A percentile compares a stretch with the other conserved stretches of the same genome.
These are phyloP conservation scores for Heliconius eleuchia DNA, from an alignment of 1,140 invertebrate species.

Conservation along the genomic window DNA sequence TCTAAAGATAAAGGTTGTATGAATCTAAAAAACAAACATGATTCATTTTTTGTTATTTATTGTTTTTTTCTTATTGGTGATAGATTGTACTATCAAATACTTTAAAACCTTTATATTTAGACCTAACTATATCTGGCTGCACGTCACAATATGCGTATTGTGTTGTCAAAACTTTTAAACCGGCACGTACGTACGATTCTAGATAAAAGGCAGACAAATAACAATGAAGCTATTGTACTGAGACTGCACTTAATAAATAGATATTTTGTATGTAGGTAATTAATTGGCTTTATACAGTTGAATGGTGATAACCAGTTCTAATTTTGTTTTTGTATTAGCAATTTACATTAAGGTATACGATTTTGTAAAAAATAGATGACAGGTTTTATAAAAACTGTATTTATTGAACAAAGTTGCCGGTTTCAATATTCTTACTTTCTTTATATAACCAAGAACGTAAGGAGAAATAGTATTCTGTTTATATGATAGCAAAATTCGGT, in stretches of 20 bases:
- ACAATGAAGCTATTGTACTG: conserved; percentile 26
- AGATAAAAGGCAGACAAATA: conserved; percentile 24
- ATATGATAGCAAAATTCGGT: too few species aligned
- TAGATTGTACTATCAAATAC: not conserved
- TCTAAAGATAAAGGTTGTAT: too few species aligned
- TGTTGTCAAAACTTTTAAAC: conserved; percentile 23
- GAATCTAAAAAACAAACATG: too few species aligned
- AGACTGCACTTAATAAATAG: not conserved
- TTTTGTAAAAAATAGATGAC: not conserved
- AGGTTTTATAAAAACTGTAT: too few species aligned
- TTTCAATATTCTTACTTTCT: too few species aligned
- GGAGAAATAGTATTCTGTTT: too few species aligned
- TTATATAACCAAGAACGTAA: too few species aligned
- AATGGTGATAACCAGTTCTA: not conserved
- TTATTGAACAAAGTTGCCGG: too few species aligned
- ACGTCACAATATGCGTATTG: conserved; percentile 22
- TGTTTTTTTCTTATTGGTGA: too few species aligned
- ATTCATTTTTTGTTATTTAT: too few species aligned
- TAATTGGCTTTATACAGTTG: not conserved
- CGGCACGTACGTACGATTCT: conserved; percentile 21
- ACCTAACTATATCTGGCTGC: not conserved
- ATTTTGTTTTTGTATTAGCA: not conserved
- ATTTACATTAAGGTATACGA: not conserved
- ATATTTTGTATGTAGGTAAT: not conserved
- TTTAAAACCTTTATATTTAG: not conserved